These are phyloP conservation scores for Bombus fervidus DNA, from an alignment of 1,140 invertebrate species.

Conservation along the genomic window DNA sequence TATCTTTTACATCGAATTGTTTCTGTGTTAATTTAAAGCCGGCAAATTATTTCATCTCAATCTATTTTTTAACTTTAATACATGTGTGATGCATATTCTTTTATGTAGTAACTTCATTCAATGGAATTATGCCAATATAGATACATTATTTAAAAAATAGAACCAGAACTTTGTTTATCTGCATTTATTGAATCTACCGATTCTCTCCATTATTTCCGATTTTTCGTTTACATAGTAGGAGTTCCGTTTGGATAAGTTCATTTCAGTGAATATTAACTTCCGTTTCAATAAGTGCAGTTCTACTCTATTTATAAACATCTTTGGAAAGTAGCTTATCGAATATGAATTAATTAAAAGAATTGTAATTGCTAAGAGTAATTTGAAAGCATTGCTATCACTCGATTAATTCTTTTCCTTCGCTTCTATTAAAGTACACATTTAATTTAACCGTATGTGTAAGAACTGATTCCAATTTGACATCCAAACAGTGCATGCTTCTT, in stretches of 20 bases:
- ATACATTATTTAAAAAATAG: not conserved
- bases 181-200: not conserved
- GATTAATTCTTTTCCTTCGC: not conserved
- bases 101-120: not conserved
- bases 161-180: too few species aligned
- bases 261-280: not conserved
- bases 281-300: not conserved
- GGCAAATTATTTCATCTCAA: too few species aligned
- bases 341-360: not conserved
- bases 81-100: accelerated
- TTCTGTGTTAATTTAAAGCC: too few species aligned
- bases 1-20: not conserved
- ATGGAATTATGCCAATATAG: not conserved
- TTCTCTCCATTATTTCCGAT: too few species aligned
- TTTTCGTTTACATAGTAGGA: too few species aligned
- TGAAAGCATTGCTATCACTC: not conserved
- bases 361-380: not conserved
- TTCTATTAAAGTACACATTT: not conserved
- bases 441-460: not conserved
- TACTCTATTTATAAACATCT: not conserved
- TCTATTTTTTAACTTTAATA: too few species aligned
- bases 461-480: too few species aligned
- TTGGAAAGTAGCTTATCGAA: not conserved
- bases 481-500: too few species aligned
- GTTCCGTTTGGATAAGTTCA: too few species aligned